Evolutionary conservation across 2,113 vertebrate genomes (phyloP).

Genomic region (Pao palembangensis): DNA sequence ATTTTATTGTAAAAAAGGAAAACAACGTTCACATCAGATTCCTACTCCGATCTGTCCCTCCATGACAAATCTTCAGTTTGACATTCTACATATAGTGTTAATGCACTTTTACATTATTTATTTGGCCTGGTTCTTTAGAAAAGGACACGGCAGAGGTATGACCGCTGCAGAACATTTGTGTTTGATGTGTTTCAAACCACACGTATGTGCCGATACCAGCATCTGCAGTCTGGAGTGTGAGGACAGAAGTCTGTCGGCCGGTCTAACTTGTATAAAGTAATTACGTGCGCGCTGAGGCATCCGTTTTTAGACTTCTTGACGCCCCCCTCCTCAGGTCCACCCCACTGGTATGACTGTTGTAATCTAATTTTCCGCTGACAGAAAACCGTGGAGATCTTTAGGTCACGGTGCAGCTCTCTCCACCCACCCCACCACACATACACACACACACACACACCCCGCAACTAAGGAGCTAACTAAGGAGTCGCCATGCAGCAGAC

Average conservation of each 20-base stretch:
- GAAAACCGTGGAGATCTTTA: constrained; percentile 73
- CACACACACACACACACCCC: constrained; percentile 1
- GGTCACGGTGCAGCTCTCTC: constrained; percentile 67
- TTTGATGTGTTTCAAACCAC: constrained; percentile 28
- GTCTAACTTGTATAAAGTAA: constrained; percentile 78
- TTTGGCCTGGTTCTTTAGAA: constrained; percentile 26
- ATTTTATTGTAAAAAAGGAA: not conserved
- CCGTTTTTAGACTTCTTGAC: constrained; percentile 80
- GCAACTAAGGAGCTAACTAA: constrained; percentile 62
- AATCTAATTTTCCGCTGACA: constrained; percentile 80
- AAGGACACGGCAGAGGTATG: constrained; percentile 20
- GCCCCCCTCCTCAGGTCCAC: constrained; percentile 65
- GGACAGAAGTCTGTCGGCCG: constrained; percentile 72
- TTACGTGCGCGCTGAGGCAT: constrained; percentile 74
- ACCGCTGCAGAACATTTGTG: constrained; percentile 25
- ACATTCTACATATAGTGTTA: constrained; percentile 31
- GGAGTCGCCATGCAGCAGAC: constrained; percentile 75
- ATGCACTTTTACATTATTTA: constrained; percentile 23
- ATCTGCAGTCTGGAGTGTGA: constrained; percentile 60
- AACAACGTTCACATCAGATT: constrained; percentile 6
- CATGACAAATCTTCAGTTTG: no score
- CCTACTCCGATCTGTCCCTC: not conserved
- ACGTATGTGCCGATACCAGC: constrained; percentile 19
- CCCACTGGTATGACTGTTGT: constrained; percentile 69
- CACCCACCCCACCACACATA: constrained; percentile 21